A percentile compares a stretch with the other conserved stretches of the same genome.
These are phyloP conservation scores for Aurelia sp. DNA, from an alignment of 30 jellyfish, hydroid and myxozoan species.

Conservation along the genomic window DNA sequence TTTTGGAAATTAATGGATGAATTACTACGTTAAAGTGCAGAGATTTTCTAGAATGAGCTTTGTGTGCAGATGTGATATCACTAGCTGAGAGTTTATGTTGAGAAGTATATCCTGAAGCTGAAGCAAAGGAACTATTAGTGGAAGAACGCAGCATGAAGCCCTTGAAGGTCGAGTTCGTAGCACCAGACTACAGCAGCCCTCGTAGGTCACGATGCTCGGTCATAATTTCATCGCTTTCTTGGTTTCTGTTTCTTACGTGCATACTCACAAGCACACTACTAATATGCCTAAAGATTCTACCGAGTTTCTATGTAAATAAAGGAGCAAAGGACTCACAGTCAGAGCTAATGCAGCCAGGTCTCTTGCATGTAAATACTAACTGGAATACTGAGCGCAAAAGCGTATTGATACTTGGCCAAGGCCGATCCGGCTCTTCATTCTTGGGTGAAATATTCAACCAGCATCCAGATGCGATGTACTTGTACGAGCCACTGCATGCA, in stretches of 20 bases:
- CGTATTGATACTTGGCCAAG: conserved; percentile 80
- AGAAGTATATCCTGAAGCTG: background rate
- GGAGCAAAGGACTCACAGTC: background rate
- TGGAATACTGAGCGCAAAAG: conserved; percentile 53
- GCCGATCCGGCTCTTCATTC: conserved; percentile 99
- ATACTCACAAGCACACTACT: conserved; percentile 29
- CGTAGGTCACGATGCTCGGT: conserved; percentile 61
- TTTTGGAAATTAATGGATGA: background rate
- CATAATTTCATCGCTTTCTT: conserved; percentile 31
- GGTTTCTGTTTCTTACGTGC: conserved; percentile 38
- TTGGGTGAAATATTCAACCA: conserved; percentile 97
- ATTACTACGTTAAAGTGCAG: no score
- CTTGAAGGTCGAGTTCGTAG: conserved; percentile 72
- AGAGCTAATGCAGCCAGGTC: background rate
- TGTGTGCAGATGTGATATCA: background rate
- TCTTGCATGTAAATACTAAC: background rate
- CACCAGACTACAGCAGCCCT: conserved; percentile 39
- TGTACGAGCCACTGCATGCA: conserved; percentile 96
- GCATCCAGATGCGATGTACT: conserved; percentile 78
- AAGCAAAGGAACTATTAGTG: background rate
- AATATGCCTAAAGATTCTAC: conserved; percentile 45
- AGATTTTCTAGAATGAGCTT: no score
- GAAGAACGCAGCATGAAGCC: conserved; percentile 41
- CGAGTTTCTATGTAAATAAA: background rate
- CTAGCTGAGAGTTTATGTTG: background rate